Percentiles rank a stretch among this genome's conserved stretches.
These are phyloP conservation scores for Drosophila virilis DNA, from an alignment of 1,140 invertebrate genomes.

Conservation along the genomic window DNA sequence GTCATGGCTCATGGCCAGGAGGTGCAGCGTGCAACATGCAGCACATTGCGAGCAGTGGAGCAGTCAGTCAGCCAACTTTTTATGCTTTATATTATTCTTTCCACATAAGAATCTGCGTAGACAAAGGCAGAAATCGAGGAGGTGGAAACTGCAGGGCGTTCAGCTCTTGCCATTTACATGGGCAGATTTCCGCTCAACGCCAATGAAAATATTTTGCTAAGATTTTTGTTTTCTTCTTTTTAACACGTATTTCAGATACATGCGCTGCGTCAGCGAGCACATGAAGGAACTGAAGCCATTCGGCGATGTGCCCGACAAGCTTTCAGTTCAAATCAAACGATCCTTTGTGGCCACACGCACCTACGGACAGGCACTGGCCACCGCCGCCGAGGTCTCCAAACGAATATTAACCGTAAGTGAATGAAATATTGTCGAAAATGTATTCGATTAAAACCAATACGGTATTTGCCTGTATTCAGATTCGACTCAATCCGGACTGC, in stretches of 20 bases:
- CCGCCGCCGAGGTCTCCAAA: constrained; percentile 92
- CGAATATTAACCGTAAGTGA: constrained; percentile 91
- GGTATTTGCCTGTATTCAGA: constrained; percentile 63
- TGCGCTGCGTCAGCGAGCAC: constrained; percentile 93
- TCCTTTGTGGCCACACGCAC: constrained; percentile 97
- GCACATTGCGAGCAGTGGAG: constrained; percentile 46
- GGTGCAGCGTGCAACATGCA: constrained; percentile 26
- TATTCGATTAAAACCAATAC: neutral
- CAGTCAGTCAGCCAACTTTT: constrained; percentile 48
- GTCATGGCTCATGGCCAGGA: constrained; percentile 48
- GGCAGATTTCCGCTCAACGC: constrained; percentile 57
- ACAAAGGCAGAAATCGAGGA: constrained; percentile 3
- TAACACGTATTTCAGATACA: constrained; percentile 86
- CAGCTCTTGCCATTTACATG: constrained; percentile 63
- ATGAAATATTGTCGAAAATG: neutral
- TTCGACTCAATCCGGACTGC: constrained; percentile 89
- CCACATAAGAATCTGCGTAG: constrained; percentile 51
- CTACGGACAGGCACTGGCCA: constrained; percentile 94
- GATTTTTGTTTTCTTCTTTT: neutral
- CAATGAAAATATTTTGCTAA: constrained; percentile 51
- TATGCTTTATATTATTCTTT: constrained; percentile 60
- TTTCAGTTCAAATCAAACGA: constrained; percentile 94
- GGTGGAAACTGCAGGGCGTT: constrained; percentile 35
- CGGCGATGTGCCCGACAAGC: constrained; percentile 95
- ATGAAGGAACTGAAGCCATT: constrained; percentile 97